phyloP scores from a whole-genome alignment of 1,140 invertebrate species.

The Centruroides sculpturatus region DNA sequence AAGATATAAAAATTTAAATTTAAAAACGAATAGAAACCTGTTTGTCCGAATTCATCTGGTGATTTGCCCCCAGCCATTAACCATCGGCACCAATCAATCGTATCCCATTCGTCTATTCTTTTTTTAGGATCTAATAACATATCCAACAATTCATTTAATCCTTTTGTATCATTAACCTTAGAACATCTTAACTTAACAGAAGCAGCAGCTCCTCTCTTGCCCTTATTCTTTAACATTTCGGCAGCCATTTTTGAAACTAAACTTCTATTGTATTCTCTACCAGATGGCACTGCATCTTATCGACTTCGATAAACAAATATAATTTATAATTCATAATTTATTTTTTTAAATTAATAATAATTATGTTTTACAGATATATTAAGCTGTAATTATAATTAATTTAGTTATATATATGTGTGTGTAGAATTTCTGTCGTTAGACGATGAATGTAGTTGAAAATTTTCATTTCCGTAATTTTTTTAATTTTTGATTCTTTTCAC shows the following conservation, averaged over 20 bases:
- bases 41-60: constrained; percentile 76
- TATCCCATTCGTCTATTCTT: constrained; percentile 72
- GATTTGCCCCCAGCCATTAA: constrained; percentile 78
- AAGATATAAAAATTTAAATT: constrained; percentile 19
- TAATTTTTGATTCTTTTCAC: too few species aligned
- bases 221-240: constrained; percentile 24
- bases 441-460: too few species aligned
- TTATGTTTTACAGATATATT: too few species aligned
- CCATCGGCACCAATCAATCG: constrained; percentile 85
- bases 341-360: too few species aligned
- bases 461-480: too few species aligned
- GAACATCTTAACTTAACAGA: constrained; percentile 48
- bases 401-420: too few species aligned
- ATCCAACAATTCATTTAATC: constrained; percentile 64
- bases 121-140: constrained; percentile 66
- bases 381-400: too few species aligned
- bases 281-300: too few species aligned
- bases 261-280: too few species aligned
- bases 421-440: too few species aligned
- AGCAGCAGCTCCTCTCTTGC: constrained; percentile 25
- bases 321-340: too few species aligned
- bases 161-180: constrained; percentile 35
- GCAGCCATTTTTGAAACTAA: constrained; percentile 11
- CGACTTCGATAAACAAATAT: too few species aligned
- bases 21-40: constrained; percentile 40